A percentile compares a stretch with the other conserved stretches of the same genome.
Evolutionary conservation across 1,140 invertebrate species (phyloP).

Genomic region (Euglossa dilemma): DNA sequence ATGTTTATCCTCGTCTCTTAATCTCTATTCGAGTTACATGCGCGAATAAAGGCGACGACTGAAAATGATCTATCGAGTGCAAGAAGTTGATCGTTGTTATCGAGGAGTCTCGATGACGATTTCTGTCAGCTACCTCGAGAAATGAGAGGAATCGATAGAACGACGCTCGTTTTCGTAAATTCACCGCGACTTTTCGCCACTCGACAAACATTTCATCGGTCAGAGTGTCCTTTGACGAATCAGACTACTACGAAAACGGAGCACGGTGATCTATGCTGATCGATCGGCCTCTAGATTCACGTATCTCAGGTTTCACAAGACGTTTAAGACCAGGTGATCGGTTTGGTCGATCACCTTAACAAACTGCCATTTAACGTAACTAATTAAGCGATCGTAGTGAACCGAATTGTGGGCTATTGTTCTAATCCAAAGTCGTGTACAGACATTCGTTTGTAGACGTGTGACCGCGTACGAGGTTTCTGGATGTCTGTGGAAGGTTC

Average conservation of each 20-base stretch:
- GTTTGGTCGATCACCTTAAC: slow-evolving; percentile 1
- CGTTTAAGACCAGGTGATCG: slow-evolving; percentile 13
- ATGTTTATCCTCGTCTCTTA: too few species aligned
- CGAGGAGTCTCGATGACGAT: too few species aligned
- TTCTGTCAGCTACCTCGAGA: too few species aligned
- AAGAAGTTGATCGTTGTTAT: too few species aligned
- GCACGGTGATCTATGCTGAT: neutral
- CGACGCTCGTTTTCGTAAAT: neutral
- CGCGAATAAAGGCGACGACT: too few species aligned
- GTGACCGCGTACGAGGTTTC: too few species aligned
- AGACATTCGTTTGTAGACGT: neutral
- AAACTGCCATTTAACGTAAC: slow-evolving; percentile 51
- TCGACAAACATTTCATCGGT: too few species aligned
- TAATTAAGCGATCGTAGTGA: slow-evolving; percentile 40
- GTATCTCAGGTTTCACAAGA: slow-evolving; percentile 19
- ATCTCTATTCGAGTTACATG: too few species aligned
- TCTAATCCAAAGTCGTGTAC: neutral
- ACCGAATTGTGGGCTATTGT: neutral
- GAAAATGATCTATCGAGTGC: too few species aligned
- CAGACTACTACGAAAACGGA: neutral
- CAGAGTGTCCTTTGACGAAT: neutral
- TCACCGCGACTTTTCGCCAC: neutral
- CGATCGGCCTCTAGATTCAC: neutral
- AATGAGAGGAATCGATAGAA: too few species aligned
- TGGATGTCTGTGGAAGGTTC: too few species aligned